Evolutionary conservation across 2,797 vertebrate genomes (phyloP).

Genomic region (Betta splendens): DNA sequence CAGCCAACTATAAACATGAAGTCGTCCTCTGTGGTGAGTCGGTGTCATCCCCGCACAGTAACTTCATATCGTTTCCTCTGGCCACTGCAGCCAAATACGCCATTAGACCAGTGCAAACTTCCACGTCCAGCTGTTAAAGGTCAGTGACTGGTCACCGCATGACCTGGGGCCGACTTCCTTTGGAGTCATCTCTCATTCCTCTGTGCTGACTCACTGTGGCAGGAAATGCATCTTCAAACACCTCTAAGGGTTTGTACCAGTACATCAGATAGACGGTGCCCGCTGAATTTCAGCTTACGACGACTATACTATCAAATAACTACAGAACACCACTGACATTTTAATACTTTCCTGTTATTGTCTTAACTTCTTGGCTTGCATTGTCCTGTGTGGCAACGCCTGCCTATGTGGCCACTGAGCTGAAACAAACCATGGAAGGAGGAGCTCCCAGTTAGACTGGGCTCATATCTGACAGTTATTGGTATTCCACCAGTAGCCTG

Average conservation of each 20-base stretch:
- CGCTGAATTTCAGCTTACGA: conserved; percentile 15
- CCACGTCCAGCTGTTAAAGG: conserved; percentile 56
- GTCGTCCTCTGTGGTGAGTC: conserved; percentile 37
- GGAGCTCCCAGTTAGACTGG: conserved; percentile 9
- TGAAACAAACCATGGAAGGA: conserved; percentile 29
- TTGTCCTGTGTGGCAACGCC: conserved; percentile 10
- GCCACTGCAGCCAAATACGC: conserved; percentile 63
- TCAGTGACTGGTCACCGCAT: conserved; percentile 63
- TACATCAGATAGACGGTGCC: conserved; percentile 38
- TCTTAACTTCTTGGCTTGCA: conserved; percentile 16
- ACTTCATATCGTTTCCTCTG: conserved; percentile 61
- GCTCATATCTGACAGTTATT: conserved; percentile 4
- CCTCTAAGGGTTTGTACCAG: conserved; percentile 2
- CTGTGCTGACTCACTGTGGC: conserved; percentile 43
- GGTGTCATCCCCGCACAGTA: conserved; percentile 50
- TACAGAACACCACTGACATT: conserved; percentile 4
- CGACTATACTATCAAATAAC: conserved; percentile 2
- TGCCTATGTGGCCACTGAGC: conserved; percentile 15
- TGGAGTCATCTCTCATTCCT: conserved; percentile 53
- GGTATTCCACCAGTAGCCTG: conserved; percentile 23
- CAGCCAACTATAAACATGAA: conserved; percentile 64
- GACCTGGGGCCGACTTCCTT: conserved; percentile 38
- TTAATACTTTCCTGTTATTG: conserved; percentile 47
- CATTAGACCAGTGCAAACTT: conserved; percentile 59
- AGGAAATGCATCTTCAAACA: conserved; percentile 39